These are phyloP conservation scores for Scomber colias DNA, from an alignment of 2,113 vertebrate genomes.

Conservation along the genomic window DNA sequence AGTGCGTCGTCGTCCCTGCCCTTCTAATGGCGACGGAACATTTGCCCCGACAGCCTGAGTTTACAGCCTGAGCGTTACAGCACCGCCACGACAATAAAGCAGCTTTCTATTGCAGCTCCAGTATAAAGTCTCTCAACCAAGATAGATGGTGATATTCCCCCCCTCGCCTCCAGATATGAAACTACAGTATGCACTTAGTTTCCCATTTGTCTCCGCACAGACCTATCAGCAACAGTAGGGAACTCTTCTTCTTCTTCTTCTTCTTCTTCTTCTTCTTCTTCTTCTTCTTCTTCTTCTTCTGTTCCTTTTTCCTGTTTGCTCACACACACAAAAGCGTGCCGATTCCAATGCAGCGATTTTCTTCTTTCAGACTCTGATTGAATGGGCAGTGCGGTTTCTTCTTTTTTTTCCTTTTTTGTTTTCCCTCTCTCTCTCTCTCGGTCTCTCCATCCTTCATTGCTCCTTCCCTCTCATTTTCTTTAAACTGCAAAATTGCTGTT, in stretches of 20 bases:
- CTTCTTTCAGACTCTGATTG: slow-evolving; percentile 20
- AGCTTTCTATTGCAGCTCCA: slow-evolving; percentile 40
- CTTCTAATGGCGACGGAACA: slow-evolving; percentile 47
- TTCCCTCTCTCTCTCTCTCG: slow-evolving; percentile 17
- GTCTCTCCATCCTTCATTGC: slow-evolving; percentile 41
- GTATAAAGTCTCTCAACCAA: slow-evolving; percentile 57
- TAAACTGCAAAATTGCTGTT: slow-evolving; percentile 75
- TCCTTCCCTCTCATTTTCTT: slow-evolving; percentile 58
- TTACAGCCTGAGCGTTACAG: slow-evolving; percentile 47
- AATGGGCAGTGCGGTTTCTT: slow-evolving; percentile 31
- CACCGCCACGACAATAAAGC: slow-evolving; percentile 54
- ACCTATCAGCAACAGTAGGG: slow-evolving; percentile 26
- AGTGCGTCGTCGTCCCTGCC: slow-evolving; percentile 23
- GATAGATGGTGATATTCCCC: slow-evolving; percentile 59
- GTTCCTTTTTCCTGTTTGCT: slow-evolving; percentile 3
- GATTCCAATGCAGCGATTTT: slow-evolving; percentile 25
- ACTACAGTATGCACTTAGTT: slow-evolving; percentile 55
- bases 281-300: slow-evolving; percentile 6
- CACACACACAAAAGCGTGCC: slow-evolving; percentile 17
- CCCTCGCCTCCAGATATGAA: slow-evolving; percentile 52
- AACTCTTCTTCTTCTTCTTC: slow-evolving; percentile 3
- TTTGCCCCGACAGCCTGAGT: slow-evolving; percentile 46
- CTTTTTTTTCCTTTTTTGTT: slow-evolving; percentile 9
- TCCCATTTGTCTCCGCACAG: slow-evolving; percentile 50
- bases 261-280: slow-evolving; percentile 4